These are phyloP conservation scores for Phrynosoma blainvillii DNA, from an alignment of 2,113 vertebrate species.

Conservation along the genomic window DNA sequence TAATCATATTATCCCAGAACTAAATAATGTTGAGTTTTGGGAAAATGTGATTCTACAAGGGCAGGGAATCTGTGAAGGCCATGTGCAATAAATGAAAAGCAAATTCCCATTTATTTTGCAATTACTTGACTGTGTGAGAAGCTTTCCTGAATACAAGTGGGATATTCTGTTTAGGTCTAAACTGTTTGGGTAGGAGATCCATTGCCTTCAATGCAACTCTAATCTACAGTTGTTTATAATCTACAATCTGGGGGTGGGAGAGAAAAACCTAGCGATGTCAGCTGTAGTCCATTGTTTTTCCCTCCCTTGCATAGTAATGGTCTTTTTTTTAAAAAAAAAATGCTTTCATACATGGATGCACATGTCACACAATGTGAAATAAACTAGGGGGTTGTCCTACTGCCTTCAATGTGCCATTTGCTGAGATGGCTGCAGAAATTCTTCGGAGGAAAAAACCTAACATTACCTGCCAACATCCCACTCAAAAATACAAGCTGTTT, in stretches of 20 bases:
- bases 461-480: neutral
- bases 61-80: neutral
- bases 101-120: neutral
- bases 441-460: neutral
- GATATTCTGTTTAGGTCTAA: neutral
- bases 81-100: neutral
- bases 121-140: neutral
- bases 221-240: neutral
- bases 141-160: neutral
- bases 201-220: neutral
- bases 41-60: neutral
- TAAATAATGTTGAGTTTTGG: neutral
- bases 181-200: neutral
- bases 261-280: neutral
- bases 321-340: neutral
- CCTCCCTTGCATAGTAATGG: neutral
- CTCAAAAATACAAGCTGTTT: neutral
- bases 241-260: neutral
- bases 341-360: conserved; percentile 10
- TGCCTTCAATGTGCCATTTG: neutral
- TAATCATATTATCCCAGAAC: neutral
- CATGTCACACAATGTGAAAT: neutral
- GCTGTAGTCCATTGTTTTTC: neutral
- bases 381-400: neutral
- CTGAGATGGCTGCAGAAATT: neutral